Conservation (phyloP, 2,888 invertebrate genomes). For the Tipula confusa region DNA sequence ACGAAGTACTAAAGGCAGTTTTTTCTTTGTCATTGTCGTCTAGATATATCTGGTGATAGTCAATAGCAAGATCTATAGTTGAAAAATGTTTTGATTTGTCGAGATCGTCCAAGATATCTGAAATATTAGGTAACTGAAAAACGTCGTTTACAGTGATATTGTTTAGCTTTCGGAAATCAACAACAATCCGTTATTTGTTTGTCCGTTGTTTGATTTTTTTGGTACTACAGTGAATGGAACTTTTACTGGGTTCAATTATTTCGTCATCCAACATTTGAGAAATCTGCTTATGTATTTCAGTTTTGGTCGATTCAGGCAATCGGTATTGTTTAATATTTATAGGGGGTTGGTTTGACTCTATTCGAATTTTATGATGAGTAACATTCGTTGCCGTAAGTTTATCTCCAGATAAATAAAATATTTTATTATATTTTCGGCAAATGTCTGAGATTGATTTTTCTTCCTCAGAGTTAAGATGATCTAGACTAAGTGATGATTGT, state of each 20-base stretch:
- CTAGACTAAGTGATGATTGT: neutral
- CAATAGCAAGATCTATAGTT: constrained; percentile 35
- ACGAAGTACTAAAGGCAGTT: constrained; percentile 36
- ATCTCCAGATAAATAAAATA: no score
- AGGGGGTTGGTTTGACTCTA: neutral
- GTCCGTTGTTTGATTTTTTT: neutral
- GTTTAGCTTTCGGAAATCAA: neutral
- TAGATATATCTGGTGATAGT: constrained; percentile 35
- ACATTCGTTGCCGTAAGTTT: no score
- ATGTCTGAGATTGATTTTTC: neutral
- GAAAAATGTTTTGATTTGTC: constrained; percentile 35
- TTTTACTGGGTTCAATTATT: neutral
- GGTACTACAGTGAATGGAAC: neutral
- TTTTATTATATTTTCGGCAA: no score
- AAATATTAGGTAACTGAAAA: constrained; percentile 32
- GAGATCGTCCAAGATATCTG: constrained; percentile 34
- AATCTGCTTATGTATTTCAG: neutral
- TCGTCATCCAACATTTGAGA: neutral
- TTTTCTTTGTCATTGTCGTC: constrained; percentile 34
- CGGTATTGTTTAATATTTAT: neutral
- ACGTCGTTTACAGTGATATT: neutral
- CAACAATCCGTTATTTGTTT: neutral
- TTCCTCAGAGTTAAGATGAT: neutral
- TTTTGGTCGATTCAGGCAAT: neutral
- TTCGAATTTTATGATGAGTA: neutral